Conservation (phyloP, 1,140 invertebrate species). For the Mizuhopecten yessoensis region DNA sequence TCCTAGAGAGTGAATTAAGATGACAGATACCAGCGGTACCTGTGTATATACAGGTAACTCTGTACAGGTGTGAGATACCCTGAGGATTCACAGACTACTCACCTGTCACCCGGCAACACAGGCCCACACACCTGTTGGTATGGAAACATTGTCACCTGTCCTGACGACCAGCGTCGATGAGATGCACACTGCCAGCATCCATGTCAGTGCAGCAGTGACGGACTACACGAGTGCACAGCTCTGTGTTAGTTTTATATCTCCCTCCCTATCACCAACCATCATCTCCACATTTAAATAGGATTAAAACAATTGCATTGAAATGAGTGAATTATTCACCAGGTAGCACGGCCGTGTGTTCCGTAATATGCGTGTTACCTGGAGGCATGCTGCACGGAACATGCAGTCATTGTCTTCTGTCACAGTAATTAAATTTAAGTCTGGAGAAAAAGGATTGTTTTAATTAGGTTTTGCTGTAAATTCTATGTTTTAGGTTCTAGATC, state of each 20-base stretch:
- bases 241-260: neutral
- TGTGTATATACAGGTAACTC: neutral
- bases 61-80: neutral
- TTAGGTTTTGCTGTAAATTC: neutral
- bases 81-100: neutral
- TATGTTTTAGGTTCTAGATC: slow-evolving; percentile 10
- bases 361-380: neutral
- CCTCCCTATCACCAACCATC: neutral
- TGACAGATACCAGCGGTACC: neutral
- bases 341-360: neutral
- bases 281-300: slow-evolving; percentile 33
- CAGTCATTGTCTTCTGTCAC: neutral
- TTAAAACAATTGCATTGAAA: slow-evolving; percentile 40
- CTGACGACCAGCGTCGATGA: neutral
- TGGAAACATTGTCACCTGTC: slow-evolving; percentile 24
- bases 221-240: slow-evolving; percentile 30
- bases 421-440: slow-evolving; percentile 4
- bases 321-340: slow-evolving; percentile 38
- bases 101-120: neutral
- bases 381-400: neutral
- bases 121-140: slow-evolving; percentile 10
- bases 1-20: too few species aligned
- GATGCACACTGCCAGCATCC: neutral
- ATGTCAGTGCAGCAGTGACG: neutral
- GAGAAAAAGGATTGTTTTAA: slow-evolving; percentile 29